Conservation (phyloP, 2,797 vertebrate species). For the Neosilurus mollespiculum region DNA sequence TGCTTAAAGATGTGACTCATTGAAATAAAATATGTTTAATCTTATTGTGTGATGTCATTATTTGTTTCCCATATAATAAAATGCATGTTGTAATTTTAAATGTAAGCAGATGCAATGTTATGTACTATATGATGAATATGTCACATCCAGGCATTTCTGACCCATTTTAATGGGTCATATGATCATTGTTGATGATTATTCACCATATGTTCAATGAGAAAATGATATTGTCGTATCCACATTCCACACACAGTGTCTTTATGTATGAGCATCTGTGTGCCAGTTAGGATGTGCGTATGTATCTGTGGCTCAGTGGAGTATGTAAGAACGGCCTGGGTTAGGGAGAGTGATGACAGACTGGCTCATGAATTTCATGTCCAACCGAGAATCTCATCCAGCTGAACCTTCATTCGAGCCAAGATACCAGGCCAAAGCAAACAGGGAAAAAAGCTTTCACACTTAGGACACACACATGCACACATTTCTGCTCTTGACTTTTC, state of each 20-base stretch:
- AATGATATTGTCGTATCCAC: background rate
- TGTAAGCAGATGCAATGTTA: background rate
- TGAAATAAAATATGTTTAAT: background rate
- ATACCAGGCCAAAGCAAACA: conserved; percentile 41
- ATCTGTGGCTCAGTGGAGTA: conserved; percentile 24
- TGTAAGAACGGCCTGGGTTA: conserved; percentile 20
- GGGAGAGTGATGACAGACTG: conserved; percentile 41
- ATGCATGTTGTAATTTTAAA: background rate
- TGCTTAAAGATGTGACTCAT: background rate
- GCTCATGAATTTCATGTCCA: conserved; percentile 48
- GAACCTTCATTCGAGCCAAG: conserved; percentile 20
- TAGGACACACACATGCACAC: conserved; percentile 22
- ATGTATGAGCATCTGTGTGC: conserved; percentile 6
- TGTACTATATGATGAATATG: no score
- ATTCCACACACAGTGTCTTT: conserved; percentile 3
- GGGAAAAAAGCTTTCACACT: conserved; percentile 35
- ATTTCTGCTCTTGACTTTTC: background rate
- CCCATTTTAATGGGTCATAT: background rate
- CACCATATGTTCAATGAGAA: background rate
- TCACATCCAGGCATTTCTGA: background rate
- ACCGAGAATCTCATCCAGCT: conserved; percentile 48
- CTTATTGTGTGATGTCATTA: background rate
- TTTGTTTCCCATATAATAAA: background rate
- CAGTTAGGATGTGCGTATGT: conserved; percentile 19
- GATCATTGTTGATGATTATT: background rate